Conservation (phyloP, 2,888 invertebrate genomes). For the Agrotis puta region DNA sequence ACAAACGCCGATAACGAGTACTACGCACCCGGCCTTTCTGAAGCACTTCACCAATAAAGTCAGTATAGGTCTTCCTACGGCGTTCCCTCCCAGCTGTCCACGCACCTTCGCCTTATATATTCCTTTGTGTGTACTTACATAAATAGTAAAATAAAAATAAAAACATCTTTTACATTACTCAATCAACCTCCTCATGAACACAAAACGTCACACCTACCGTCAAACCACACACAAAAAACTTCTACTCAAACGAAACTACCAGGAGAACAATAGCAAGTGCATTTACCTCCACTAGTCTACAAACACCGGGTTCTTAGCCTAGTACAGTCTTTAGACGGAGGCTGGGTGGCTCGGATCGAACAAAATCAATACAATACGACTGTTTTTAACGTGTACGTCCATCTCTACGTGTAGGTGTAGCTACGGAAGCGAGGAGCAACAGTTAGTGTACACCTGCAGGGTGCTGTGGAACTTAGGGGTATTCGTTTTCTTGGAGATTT, state of each 20-base stretch:
- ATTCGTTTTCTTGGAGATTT: background rate
- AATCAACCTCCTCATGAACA: background rate
- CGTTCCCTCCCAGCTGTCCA: too few relatives aligned
- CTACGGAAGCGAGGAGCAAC: slow-evolving; percentile 79
- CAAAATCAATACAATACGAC: slow-evolving; percentile 89
- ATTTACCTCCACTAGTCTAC: slow-evolving; percentile 40
- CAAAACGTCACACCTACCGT: background rate
- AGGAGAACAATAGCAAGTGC: slow-evolving; percentile 32
- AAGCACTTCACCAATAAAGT: too few relatives aligned
- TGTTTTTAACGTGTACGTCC: slow-evolving; percentile 81
- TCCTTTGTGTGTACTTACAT: too few relatives aligned
- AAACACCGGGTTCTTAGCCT: slow-evolving; percentile 38
- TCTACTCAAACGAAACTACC: background rate
- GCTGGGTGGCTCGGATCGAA: slow-evolving; percentile 76
- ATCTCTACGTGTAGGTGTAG: slow-evolving; percentile 73
- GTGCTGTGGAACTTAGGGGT: slow-evolving; percentile 52
- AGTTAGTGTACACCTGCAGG: slow-evolving; percentile 80
- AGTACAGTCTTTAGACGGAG: slow-evolving; percentile 56
- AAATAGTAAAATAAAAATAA: too few relatives aligned
- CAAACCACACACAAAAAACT: background rate
- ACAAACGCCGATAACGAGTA: too few relatives aligned
- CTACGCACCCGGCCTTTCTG: too few relatives aligned
- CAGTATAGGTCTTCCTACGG: too few relatives aligned
- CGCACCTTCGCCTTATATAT: too few relatives aligned
- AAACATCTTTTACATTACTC: too few relatives aligned